phyloP scores from a whole-genome alignment of 2,888 invertebrate genomes.

The Shargacucullia verbasci region DNA sequence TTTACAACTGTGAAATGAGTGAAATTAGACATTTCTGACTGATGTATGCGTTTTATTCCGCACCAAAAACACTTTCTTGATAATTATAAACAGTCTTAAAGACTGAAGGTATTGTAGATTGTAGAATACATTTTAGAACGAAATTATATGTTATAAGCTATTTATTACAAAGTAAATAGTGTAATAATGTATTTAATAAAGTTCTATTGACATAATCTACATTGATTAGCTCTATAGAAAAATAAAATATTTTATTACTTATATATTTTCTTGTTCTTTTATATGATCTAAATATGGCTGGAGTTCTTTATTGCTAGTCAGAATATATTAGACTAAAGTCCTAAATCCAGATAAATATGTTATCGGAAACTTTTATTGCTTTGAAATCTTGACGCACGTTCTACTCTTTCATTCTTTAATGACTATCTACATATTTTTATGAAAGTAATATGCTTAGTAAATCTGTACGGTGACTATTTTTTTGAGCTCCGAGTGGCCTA shows the following conservation, averaged over 20 bases:
- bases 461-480: too few species aligned
- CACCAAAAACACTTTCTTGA: slow-evolving; percentile 27
- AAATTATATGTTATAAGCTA: slow-evolving; percentile 18
- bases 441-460: too few species aligned
- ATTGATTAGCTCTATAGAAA: slow-evolving; percentile 30
- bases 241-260: neutral
- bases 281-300: slow-evolving; percentile 16
- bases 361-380: slow-evolving; percentile 8
- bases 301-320: slow-evolving; percentile 2
- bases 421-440: too few species aligned
- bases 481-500: too few species aligned
- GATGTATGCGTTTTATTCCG: slow-evolving; percentile 77
- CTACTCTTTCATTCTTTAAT: neutral
- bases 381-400: slow-evolving; percentile 22
- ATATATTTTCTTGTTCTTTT: slow-evolving; percentile 11
- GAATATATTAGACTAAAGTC: neutral
- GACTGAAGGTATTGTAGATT: too few species aligned
- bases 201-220: slow-evolving; percentile 26
- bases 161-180: slow-evolving; percentile 10
- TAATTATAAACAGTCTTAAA: too few species aligned
- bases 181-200: slow-evolving; percentile 36
- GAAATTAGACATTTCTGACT: slow-evolving; percentile 83
- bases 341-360: slow-evolving; percentile 9
- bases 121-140: neutral
- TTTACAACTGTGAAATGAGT: slow-evolving; percentile 85